Conservation (phyloP, 2,888 invertebrate species). For the Poecilus cupreus region DNA sequence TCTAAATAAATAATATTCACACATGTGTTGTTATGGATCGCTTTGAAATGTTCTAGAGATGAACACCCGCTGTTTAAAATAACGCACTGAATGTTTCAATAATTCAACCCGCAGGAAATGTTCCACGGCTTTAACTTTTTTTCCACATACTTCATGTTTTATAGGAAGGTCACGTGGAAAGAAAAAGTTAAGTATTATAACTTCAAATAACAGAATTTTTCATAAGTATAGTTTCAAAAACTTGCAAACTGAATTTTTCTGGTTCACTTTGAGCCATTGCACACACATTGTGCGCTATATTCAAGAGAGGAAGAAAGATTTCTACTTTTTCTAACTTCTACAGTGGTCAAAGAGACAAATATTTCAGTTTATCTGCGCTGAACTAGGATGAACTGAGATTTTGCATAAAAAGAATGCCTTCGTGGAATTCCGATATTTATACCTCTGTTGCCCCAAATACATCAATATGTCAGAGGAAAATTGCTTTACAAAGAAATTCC, state of each 20-base stretch:
- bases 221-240: slow-evolving; percentile 18
- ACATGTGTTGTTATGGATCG: background rate
- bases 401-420: no score
- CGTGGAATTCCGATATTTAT: no score
- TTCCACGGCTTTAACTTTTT: background rate
- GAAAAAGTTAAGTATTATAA: slow-evolving; percentile 7
- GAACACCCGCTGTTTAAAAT: background rate
- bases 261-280: background rate
- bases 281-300: background rate
- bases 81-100: slow-evolving; percentile 6
- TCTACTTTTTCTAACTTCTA: background rate
- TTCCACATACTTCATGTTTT: background rate
- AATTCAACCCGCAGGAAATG: background rate
- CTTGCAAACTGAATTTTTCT: slow-evolving; percentile 11
- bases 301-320: background rate
- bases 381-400: background rate
- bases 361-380: background rate
- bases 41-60: background rate
- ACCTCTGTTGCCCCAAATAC: background rate
- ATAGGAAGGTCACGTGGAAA: background rate
- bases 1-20: slow-evolving; percentile 18
- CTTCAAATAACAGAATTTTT: background rate
- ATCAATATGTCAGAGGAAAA: background rate
- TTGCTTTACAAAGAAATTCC: background rate
- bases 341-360: background rate